Percentiles rank a stretch among this genome's conserved stretches.
These are phyloP conservation scores for Plagodis pulveraria DNA, from an alignment of 2,888 invertebrate genomes.

Conservation along the genomic window DNA sequence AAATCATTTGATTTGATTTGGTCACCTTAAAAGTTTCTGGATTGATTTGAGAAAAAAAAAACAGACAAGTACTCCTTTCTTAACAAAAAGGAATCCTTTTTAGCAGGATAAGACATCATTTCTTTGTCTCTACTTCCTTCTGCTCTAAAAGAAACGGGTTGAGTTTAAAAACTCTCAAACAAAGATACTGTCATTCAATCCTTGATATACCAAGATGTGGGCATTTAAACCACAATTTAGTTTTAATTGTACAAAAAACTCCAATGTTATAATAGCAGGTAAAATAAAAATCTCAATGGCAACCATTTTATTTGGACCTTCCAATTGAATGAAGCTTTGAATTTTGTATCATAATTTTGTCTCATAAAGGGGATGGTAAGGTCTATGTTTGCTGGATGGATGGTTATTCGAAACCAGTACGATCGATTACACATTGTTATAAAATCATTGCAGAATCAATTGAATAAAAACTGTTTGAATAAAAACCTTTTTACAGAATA, in stretches of 20 bases:
- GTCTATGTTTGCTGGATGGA: conserved; percentile 39
- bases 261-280: conserved; percentile 36
- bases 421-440: conserved; percentile 78
- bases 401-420: conserved; percentile 67
- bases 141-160: conserved; percentile 42
- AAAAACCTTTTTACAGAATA: conserved; percentile 55
- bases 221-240: conserved; percentile 60
- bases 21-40: too few species aligned
- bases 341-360: conserved; percentile 1
- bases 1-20: too few species aligned
- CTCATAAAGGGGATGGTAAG: conserved; percentile 11
- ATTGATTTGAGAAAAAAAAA: neutral
- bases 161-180: conserved; percentile 37
- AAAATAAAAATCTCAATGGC: conserved; percentile 27
- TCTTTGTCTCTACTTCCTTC: conserved; percentile 19
- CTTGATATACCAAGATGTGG: conserved; percentile 61
- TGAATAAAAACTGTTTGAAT: conserved; percentile 62
- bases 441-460: conserved; percentile 48
- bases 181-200: conserved; percentile 67
- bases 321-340: neutral
- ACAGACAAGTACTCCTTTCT: conserved; percentile 2
- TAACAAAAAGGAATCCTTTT: too few species aligned
- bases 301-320: conserved; percentile 22
- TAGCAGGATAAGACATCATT: neutral
- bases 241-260: conserved; percentile 60